Evolutionary conservation across 1,140 invertebrate species (phyloP), one percentile per base, ranked within the genome.

Genomic region (Bombus superbus): DNA sequence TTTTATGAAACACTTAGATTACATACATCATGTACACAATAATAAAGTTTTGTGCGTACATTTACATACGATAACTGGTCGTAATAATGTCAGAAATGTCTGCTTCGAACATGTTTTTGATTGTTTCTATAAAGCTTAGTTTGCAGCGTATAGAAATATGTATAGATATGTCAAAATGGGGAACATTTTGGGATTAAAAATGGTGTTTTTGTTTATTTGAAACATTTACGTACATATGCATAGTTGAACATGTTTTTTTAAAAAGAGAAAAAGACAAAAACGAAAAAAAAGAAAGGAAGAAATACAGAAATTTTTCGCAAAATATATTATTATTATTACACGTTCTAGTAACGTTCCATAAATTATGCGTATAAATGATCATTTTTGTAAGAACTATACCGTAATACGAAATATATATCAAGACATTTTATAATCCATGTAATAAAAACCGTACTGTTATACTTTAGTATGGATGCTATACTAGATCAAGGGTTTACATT

Each of bases 1-100:
- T 32, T 32, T 32, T 32, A 53, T 40, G 47, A n/a, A 62, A 35
- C 8, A 42, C 13, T 47, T 38, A 15, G 2, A 25, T 75, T 57
- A 75, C 22, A 75, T 18, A 28, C 9, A 75, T 42, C 22, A 15
- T 13, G 15, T 35, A 9, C 73, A 22, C 47, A 53, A 8, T 22
- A 47, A 59, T 38, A 73, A 42, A 78, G 53, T 18, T 10, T 64
- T 47, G 18, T 8, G 32, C 32, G 42, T 32, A 73, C 47, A 10
- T 79, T 47, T 53, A 53, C 18, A 53, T 53, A 44, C 32, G 75
- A 68, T 40, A 88, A 80, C 64, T 64, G 15, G 8, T 83, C 35
- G 57, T 25, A 69, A 35, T 69, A 59, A 53, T 77, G n/a, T 25
- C 1, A 57, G 40, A 87, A 84, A 28, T 66, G 15, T 66, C 2